phyloP scores from a whole-genome alignment of 2,113 vertebrate genomes.

The Desmodus rotundus region DNA sequence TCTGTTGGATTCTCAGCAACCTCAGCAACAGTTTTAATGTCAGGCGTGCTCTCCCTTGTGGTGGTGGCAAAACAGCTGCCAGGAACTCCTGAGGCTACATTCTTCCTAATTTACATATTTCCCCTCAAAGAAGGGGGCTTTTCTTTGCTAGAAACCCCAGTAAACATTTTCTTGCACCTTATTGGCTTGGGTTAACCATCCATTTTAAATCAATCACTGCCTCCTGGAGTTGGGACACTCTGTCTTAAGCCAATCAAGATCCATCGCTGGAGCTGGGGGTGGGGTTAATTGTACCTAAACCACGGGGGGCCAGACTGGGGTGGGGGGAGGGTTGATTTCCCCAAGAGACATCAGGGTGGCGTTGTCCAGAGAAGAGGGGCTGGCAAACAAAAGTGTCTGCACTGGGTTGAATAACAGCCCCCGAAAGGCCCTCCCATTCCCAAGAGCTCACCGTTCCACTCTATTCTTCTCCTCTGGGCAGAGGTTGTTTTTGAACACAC shows the following conservation, averaged over 20 bases:
- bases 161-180: neutral
- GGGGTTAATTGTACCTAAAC: neutral
- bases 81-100: neutral
- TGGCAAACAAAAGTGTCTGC: neutral
- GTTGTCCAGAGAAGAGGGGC: neutral
- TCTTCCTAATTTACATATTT: neutral
- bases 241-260: neutral
- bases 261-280: neutral
- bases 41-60: neutral
- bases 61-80: neutral
- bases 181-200: neutral
- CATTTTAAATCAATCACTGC: neutral
- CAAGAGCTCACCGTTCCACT: neutral
- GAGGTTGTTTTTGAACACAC: neutral
- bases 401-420: neutral
- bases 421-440: neutral
- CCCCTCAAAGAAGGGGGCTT: neutral
- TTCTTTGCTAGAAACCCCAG: neutral
- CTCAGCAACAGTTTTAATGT: neutral
- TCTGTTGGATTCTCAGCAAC: neutral
- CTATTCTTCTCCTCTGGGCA: neutral
- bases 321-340: neutral
- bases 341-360: neutral
- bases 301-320: neutral
- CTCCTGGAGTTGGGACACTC: neutral